A percentile compares a stretch with the other conserved stretches of the same genome.
phyloP scores from a whole-genome alignment of 2,888 invertebrate species.

The Caenorhabditis sp. region DNA sequence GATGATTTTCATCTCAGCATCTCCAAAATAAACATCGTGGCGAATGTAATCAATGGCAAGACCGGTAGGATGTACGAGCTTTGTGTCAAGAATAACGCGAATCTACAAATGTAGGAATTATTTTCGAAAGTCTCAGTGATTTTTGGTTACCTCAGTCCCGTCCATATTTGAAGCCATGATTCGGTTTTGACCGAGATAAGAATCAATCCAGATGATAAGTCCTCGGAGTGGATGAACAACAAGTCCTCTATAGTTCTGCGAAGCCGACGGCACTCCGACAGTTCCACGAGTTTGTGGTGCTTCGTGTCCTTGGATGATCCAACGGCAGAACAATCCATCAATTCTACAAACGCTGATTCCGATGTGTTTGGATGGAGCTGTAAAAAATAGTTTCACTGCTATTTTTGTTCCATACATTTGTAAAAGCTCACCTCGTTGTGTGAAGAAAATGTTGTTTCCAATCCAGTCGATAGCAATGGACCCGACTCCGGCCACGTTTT shows the following conservation, averaged over 20 bases:
- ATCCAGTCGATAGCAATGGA: conserved; percentile 51
- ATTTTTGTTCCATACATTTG: neutral
- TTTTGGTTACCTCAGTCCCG: conserved; percentile 78
- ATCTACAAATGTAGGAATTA: conserved; percentile 20
- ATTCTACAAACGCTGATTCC: conserved; percentile 45
- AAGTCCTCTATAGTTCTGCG: conserved; percentile 27
- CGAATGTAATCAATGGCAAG: conserved; percentile 53
- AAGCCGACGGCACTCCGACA: neutral
- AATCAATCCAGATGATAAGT: conserved; percentile 47
- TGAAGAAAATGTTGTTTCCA: conserved; percentile 46
- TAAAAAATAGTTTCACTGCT: neutral
- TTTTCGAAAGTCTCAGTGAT: neutral
- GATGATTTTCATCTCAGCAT: conserved; percentile 46
- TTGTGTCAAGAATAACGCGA: conserved; percentile 44
- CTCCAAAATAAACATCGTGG: conserved; percentile 54
- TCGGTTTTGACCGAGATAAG: conserved; percentile 78
- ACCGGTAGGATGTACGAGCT: conserved; percentile 46
- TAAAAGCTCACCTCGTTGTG: conserved; percentile 21
- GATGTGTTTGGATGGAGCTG: conserved; percentile 32
- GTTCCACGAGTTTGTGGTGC: neutral
- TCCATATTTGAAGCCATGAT: conserved; percentile 95
- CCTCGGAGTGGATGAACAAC: conserved; percentile 45
- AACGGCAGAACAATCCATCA: conserved; percentile 45
- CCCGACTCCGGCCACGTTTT: conserved; percentile 38
- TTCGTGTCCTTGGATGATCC: conserved; percentile 27